Conservation (phyloP, 2,888 invertebrate genomes). For the Drosophila infuscata region DNA sequence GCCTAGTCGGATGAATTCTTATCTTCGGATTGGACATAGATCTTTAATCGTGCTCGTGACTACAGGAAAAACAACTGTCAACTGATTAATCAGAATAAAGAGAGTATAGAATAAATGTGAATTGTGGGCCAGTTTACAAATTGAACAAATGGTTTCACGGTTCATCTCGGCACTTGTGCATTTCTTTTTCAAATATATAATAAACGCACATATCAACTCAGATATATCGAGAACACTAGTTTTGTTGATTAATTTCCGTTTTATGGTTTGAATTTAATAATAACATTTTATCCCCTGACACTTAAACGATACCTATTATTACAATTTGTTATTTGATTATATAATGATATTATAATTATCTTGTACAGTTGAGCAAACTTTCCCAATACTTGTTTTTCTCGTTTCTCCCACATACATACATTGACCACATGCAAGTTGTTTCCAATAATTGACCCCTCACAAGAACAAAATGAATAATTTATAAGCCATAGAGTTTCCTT, state of each 20-base stretch:
- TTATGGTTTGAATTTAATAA: background rate
- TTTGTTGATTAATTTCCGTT: background rate
- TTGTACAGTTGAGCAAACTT: background rate
- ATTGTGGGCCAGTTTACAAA: conserved; percentile 1
- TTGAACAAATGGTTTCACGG: conserved; percentile 4
- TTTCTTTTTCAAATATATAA: background rate
- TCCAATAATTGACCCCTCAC: background rate
- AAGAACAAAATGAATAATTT: conserved; percentile 14
- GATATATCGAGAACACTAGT: background rate
- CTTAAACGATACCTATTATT: background rate
- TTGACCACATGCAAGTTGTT: background rate
- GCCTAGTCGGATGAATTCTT: conserved; percentile 43
- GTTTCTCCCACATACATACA: conserved; percentile 11
- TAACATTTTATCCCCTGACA: background rate
- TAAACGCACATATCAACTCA: background rate
- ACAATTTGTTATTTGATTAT: background rate
- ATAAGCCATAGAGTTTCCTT: conserved; percentile 15
- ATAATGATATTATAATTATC: background rate
- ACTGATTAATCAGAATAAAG: conserved; percentile 34
- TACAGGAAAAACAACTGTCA: conserved; percentile 11
- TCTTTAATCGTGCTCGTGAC: conserved; percentile 51
- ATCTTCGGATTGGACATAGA: conserved; percentile 53
- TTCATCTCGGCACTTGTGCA: background rate
- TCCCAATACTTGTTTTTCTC: conserved; percentile 13
- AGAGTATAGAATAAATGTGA: background rate